Evolutionary conservation across 2,797 vertebrate genomes (phyloP).

Genomic region (Parauchenoglanis punctatus): DNA sequence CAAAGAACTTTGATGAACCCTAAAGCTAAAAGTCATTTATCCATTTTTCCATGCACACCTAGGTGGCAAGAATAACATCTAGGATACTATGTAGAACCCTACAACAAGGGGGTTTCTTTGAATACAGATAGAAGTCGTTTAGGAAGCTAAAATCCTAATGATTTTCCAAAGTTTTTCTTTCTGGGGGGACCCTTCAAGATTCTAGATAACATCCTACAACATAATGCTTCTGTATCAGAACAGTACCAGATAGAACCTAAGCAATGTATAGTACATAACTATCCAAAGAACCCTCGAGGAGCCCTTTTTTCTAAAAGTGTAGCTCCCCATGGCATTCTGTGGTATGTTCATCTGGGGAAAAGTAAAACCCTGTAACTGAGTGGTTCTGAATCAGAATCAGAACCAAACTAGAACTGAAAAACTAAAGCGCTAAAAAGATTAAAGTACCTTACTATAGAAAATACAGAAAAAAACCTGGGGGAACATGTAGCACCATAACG

Average conservation of each 20-base stretch:
- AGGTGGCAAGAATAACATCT: not conserved
- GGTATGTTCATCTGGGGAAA: not conserved
- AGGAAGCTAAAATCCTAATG: not conserved
- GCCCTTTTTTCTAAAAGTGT: not conserved
- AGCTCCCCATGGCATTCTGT: not conserved
- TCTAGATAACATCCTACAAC: not conserved
- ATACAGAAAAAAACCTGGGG: too few species aligned
- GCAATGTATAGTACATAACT: not conserved
- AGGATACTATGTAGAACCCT: not conserved
- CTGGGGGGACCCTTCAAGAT: not conserved
- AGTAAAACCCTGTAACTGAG: not conserved
- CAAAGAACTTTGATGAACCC: not conserved
- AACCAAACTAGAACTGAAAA: not conserved
- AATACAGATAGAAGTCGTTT: not conserved
- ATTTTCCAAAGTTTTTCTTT: not conserved
- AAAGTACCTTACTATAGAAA: not conserved
- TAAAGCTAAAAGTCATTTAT: not conserved
- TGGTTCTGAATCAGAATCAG: not conserved
- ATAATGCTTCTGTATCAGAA: not conserved
- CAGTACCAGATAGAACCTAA: not conserved
- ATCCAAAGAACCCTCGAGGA: not conserved
- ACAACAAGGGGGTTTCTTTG: not conserved
- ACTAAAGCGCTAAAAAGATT: not conserved
- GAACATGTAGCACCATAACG: not conserved
- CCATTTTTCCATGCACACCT: not conserved